Percentiles rank a stretch among this genome's conserved stretches.
phyloP scores from a whole-genome alignment of 37 sponge, comb jelly and placozoan genomes.

The Halichondria panicea region DNA sequence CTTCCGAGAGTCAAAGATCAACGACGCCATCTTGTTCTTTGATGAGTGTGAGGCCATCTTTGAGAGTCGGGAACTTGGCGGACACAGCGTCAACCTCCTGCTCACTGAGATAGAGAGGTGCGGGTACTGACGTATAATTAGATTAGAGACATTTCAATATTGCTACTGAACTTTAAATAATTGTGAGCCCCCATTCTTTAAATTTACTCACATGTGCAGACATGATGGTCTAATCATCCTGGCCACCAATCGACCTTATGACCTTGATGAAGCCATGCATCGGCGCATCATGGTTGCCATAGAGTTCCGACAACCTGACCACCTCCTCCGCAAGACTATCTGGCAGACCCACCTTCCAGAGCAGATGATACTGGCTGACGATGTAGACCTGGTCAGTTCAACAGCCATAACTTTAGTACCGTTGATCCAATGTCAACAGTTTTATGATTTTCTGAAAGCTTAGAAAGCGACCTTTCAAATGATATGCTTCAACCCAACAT shows the following conservation, averaged over 20 bases:
- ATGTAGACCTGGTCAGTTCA: constrained; percentile 47
- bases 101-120: constrained; percentile 84
- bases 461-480: too few relatives aligned
- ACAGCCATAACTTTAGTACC: too few relatives aligned
- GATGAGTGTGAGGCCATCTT: constrained; percentile 94
- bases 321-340: constrained; percentile 74
- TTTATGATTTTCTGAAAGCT: too few relatives aligned
- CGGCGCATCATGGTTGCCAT: constrained; percentile 75
- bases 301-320: constrained; percentile 84
- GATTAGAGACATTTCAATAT: not conserved
- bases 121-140: not conserved
- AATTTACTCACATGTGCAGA: constrained; percentile 21
- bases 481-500: too few relatives aligned
- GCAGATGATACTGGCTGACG: constrained; percentile 64
- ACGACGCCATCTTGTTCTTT: constrained; percentile 92
- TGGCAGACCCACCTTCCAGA: constrained; percentile 85
- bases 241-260: constrained; percentile 83
- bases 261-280: constrained; percentile 87
- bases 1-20: constrained; percentile 90
- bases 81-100: constrained; percentile 72
- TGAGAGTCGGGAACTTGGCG: constrained; percentile 80
- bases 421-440: too few relatives aligned
- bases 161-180: not conserved
- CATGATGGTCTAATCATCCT: constrained; percentile 87
- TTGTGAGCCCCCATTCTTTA: too few relatives aligned